phyloP scores from a whole-genome alignment of 1,140 invertebrate genomes.

The Doryteuthis pealeii region DNA sequence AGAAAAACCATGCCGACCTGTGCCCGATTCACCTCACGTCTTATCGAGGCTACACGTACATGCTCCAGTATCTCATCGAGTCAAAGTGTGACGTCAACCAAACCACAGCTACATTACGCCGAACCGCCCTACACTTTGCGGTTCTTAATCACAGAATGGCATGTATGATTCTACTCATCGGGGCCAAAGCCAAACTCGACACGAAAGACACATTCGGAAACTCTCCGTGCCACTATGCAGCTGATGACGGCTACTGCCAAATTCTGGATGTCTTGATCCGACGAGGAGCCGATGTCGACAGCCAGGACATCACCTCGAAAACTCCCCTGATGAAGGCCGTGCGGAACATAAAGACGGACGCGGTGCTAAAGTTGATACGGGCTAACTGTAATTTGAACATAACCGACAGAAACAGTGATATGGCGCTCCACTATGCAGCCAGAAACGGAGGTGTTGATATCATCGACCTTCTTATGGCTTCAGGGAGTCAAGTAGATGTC shows the following conservation, averaged over 20 bases:
- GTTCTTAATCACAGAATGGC: slow-evolving; percentile 57
- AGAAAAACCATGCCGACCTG: slow-evolving; percentile 57
- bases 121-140: slow-evolving; percentile 57
- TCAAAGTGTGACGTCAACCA: slow-evolving; percentile 57
- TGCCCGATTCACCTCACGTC: slow-evolving; percentile 58
- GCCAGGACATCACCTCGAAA: slow-evolving; percentile 58
- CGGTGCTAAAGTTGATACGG: slow-evolving; percentile 48
- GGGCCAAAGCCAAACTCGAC: slow-evolving; percentile 55
- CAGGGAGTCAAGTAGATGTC: slow-evolving; percentile 54
- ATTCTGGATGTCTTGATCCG: slow-evolving; percentile 54
- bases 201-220: slow-evolving; percentile 59
- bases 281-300: slow-evolving; percentile 54
- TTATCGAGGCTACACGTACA: slow-evolving; percentile 56
- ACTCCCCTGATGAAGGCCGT: slow-evolving; percentile 60
- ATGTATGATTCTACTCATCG: slow-evolving; percentile 54
- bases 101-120: slow-evolving; percentile 52
- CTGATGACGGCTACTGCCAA: slow-evolving; percentile 58
- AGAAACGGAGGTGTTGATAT: slow-evolving; percentile 55
- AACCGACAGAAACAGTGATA: slow-evolving; percentile 94
- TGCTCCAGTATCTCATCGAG: slow-evolving; percentile 59
- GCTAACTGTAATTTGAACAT: slow-evolving; percentile 76
- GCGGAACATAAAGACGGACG: slow-evolving; percentile 56
- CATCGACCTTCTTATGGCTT: slow-evolving; percentile 50
- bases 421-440: slow-evolving; percentile 75
- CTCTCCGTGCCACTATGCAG: slow-evolving; percentile 58